Evolutionary conservation across 2,113 vertebrate species (phyloP).

Genomic region (Tapirus terrestris): DNA sequence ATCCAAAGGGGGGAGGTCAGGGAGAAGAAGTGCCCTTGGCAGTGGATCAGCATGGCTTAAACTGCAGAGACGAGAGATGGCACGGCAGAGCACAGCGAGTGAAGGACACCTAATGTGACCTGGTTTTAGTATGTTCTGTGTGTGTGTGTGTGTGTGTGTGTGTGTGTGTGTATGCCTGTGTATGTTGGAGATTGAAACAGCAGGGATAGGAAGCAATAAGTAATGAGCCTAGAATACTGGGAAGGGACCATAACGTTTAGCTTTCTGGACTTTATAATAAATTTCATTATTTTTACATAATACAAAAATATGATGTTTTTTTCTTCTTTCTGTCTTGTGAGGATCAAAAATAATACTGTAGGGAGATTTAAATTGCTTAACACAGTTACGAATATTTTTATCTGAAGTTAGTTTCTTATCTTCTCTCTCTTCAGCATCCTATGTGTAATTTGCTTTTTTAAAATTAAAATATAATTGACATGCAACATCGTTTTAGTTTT

Average conservation of each 20-base stretch:
- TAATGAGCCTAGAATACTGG: neutral
- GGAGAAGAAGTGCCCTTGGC: neutral
- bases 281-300: neutral
- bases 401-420: neutral
- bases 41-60: neutral
- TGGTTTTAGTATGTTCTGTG: neutral
- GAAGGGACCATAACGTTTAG: neutral
- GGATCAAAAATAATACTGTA: neutral
- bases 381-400: neutral
- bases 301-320: neutral
- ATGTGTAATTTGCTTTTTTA: too few species aligned
- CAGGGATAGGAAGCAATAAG: neutral
- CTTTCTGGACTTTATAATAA: neutral
- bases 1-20: neutral
- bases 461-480: too few species aligned
- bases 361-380: neutral
- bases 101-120: neutral
- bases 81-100: neutral
- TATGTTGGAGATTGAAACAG: neutral
- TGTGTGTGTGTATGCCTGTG: accelerated
- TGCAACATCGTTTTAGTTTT: too few species aligned
- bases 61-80: too few species aligned
- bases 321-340: neutral
- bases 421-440: neutral
- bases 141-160: neutral